Evolutionary conservation across 2,797 vertebrate genomes (phyloP), one percentile per base, ranked within the genome.

Genomic region (Leptodactylus fallax): DNA sequence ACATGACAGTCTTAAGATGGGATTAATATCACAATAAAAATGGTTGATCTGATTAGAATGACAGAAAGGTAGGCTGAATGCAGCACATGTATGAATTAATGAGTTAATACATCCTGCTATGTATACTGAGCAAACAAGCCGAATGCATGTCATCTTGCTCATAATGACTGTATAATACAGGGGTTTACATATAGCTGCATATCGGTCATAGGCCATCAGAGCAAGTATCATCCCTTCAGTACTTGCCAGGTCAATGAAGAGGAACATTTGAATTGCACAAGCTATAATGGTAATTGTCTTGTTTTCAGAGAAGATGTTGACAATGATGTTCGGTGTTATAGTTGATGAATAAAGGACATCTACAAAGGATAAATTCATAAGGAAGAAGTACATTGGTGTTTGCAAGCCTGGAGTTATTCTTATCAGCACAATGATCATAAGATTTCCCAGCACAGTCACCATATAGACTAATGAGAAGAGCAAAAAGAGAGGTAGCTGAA

Each of bases 1-100:
- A 55, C 87, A 89, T 55, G 87, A 81, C 17, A 89, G 45, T 51
- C 49, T 88, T 67, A 88, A 72, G 10, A 88, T 76, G 5, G 87
- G 87, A 27, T 65, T 65, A 2, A 78, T 36, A 69, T 88, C 87
- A 69, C 87, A 88, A 17, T 77, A 88, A 55, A 85, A 88, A 69
- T 88, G 83, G 19, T 85, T 85, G 6, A 88, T 17, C n/a, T 76
- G 13, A 58, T 61, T 74, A 21, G 83, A 77, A 16, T 25, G 14
- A 63, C 83, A 88, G 16, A 81, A 67, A 3, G 83, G 78, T 25
- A 85, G 25, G 7, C 7, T 88, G 53, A 88, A 88, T 47, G 79
- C 83, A 49, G 71, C 71, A 76, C 36, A 67, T 47, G 87, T 88
- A 69, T 88, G 87, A 55, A 76, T 81, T 10, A 85, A 55, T 25